These are phyloP conservation scores for Nothoprocta pentlandii DNA, from an alignment of 2,113 vertebrate genomes.

Conservation along the genomic window DNA sequence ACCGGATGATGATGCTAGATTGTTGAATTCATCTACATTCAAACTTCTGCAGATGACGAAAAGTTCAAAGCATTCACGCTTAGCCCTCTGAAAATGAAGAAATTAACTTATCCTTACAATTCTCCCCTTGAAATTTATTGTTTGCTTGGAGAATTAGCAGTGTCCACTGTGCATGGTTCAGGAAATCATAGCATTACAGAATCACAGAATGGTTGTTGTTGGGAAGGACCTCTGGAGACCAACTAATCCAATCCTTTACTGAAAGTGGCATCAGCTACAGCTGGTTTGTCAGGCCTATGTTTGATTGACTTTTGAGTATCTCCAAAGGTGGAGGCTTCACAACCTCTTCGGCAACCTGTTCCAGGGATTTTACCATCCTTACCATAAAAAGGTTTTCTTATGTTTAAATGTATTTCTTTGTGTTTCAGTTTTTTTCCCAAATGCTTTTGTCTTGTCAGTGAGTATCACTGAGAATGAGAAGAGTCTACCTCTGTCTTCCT, in stretches of 20 bases:
- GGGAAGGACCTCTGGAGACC: neutral
- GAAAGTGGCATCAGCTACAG: neutral
- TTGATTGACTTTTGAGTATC: neutral
- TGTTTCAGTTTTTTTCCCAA: neutral
- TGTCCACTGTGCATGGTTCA: neutral
- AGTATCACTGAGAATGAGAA: neutral
- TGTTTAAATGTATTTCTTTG: neutral
- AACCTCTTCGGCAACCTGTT: neutral
- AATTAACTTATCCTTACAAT: neutral
- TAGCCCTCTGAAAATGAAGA: neutral
- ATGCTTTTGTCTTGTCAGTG: neutral
- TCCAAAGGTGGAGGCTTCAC: neutral
- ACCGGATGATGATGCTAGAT: neutral
- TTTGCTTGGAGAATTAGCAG: neutral
- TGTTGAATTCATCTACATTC: neutral
- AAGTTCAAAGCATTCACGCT: neutral
- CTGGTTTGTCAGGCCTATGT: neutral
- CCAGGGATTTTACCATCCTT: neutral
- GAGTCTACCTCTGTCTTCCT: neutral
- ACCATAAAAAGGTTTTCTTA: neutral
- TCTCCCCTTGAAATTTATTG: neutral
- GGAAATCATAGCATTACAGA: neutral
- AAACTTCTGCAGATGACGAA: neutral
- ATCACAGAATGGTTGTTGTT: neutral
- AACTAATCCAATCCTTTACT: fast-evolving